phyloP scores from a whole-genome alignment of 2,888 invertebrate species.

The Sicus ferrugineus region DNA sequence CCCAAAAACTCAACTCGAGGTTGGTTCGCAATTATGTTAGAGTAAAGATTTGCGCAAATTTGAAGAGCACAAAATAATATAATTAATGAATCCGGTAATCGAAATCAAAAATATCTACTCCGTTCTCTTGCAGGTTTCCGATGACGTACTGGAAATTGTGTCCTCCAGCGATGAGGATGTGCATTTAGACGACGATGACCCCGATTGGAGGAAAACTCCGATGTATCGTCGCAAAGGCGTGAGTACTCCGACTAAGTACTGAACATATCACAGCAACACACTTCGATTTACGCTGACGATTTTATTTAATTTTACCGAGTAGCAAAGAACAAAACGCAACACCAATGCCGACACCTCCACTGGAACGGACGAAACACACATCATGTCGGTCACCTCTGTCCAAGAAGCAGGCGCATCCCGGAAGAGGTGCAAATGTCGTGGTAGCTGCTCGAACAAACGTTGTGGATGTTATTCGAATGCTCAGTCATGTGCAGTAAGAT shows the following conservation, averaged over 20 bases:
- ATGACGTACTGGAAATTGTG: neutral
- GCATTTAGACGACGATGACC: slow-evolving; percentile 40
- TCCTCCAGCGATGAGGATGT: slow-evolving; percentile 37
- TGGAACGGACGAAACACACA: slow-evolving; percentile 1
- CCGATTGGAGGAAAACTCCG: slow-evolving; percentile 50
- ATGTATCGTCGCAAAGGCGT: slow-evolving; percentile 26
- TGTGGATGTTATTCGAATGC: slow-evolving; percentile 48
- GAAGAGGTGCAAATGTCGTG: slow-evolving; percentile 48
- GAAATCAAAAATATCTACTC: neutral
- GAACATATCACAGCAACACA: neutral
- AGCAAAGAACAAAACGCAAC: slow-evolving; percentile 8
- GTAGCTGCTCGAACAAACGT: slow-evolving; percentile 49
- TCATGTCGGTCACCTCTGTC: slow-evolving; percentile 26
- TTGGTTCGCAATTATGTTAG: slow-evolving; percentile 10
- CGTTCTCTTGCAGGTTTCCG: neutral
- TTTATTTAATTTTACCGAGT: neutral
- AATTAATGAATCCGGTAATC: neutral
- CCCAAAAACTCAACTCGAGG: slow-evolving; percentile 35
- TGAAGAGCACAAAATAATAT: neutral
- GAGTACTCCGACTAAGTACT: slow-evolving; percentile 20
- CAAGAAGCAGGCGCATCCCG: slow-evolving; percentile 36
- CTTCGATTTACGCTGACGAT: neutral
- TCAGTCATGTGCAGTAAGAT: slow-evolving; percentile 41
- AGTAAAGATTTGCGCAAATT: neutral
- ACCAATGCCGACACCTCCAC: neutral